These are phyloP conservation scores for Eremophila alpestris DNA, from an alignment of 2,797 vertebrate species.

Conservation along the genomic window DNA sequence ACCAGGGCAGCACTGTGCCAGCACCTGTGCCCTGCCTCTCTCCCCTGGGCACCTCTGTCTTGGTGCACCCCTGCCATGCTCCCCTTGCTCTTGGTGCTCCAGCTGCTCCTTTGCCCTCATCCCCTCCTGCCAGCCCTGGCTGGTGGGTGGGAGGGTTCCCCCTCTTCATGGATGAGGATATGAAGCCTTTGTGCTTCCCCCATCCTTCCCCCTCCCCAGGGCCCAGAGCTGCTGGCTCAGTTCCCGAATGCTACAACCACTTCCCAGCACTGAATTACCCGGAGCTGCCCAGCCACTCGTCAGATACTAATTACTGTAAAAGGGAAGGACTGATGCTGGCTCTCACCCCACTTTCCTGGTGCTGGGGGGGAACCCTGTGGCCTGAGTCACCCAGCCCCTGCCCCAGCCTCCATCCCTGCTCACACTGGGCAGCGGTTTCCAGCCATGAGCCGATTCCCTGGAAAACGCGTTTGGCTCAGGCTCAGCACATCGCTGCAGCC, in stretches of 20 bases:
- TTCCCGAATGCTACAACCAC: neutral
- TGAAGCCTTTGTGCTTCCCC: neutral
- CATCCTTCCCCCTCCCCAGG: neutral
- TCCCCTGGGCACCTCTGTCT: neutral
- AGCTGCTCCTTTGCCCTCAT: neutral
- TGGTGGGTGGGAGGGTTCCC: neutral
- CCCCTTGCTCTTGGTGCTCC: neutral
- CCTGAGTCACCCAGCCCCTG: neutral
- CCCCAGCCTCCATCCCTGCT: neutral
- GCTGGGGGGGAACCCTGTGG: neutral
- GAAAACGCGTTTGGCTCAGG: neutral
- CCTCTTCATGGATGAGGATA: neutral
- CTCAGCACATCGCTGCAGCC: neutral
- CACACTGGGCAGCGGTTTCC: neutral
- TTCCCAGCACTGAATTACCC: slow-evolving; percentile 3
- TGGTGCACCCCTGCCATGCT: neutral
- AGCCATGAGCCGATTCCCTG: neutral
- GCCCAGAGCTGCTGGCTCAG: neutral
- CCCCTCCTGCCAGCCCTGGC: neutral
- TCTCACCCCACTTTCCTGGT: rapidly evolving
- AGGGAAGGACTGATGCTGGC: neutral
- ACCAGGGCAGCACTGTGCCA: neutral
- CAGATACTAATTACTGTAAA: slow-evolving; percentile 4
- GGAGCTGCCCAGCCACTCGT: neutral
- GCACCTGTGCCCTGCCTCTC: too few species aligned